These are phyloP conservation scores for Cydia amplana DNA, from an alignment of 1,140 invertebrate species.

Conservation along the genomic window DNA sequence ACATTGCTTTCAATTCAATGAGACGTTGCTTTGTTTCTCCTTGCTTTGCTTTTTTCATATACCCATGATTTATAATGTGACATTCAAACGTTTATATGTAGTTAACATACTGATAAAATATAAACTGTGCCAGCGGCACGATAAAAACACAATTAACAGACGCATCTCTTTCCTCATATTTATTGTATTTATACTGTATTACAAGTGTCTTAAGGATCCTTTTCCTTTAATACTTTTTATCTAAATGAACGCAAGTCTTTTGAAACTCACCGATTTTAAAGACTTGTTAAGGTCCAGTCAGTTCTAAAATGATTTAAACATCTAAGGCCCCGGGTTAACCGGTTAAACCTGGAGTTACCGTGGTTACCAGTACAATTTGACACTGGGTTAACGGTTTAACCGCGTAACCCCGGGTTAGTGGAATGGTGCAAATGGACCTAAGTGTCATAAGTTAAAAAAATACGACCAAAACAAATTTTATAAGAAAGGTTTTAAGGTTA, in stretches of 20 bases:
- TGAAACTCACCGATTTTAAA: background rate
- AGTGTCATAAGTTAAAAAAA: background rate
- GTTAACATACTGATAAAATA: background rate
- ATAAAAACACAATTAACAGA: background rate
- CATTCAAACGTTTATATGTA: background rate
- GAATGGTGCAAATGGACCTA: no score
- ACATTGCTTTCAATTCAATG: no score
- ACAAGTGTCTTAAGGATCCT: background rate
- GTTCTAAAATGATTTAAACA: background rate
- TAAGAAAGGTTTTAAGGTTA: background rate
- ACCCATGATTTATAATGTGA: no score
- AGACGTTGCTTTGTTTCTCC: no score
- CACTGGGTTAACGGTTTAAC: no score
- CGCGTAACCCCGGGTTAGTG: no score
- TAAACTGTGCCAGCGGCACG: background rate
- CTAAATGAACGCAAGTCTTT: background rate
- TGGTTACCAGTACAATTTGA: no score
- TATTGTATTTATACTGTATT: background rate
- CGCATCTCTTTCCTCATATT: background rate
- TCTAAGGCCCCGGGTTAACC: no score
- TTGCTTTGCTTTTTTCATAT: no score
- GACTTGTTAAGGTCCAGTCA: background rate
- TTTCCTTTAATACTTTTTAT: background rate
- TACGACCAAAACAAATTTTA: background rate
- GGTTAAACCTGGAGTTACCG: no score